phyloP scores from a whole-genome alignment of 1,140 invertebrate genomes.

The Caenorhabditis latens region DNA sequence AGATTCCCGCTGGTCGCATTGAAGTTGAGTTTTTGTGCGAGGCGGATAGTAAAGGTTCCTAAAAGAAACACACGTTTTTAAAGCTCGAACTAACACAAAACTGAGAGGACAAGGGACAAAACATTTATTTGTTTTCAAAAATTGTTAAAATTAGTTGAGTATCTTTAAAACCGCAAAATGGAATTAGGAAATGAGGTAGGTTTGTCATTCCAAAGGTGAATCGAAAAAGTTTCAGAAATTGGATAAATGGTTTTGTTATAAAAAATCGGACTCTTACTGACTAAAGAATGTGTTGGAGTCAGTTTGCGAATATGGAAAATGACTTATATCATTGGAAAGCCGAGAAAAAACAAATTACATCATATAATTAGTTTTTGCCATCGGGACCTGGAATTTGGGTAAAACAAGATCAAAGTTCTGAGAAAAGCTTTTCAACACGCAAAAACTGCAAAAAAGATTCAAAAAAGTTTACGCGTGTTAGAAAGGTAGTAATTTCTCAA shows the following conservation, averaged over 20 bases:
- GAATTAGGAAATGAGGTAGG: slow-evolving; percentile 19
- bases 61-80: slow-evolving; percentile 48
- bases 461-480: too few relatives aligned
- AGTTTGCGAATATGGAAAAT: too few relatives aligned
- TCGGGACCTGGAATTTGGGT: too few relatives aligned
- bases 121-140: background rate
- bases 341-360: too few relatives aligned
- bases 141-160: background rate
- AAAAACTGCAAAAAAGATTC: too few relatives aligned
- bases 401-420: too few relatives aligned
- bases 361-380: too few relatives aligned
- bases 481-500: too few relatives aligned
- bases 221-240: background rate
- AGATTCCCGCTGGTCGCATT: slow-evolving; percentile 71
- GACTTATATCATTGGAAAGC: too few relatives aligned
- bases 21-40: slow-evolving; percentile 73
- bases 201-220: slow-evolving; percentile 38
- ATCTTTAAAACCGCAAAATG: background rate
- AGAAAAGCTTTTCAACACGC: too few relatives aligned
- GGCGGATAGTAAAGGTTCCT: slow-evolving; percentile 74
- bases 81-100: background rate
- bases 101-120: slow-evolving; percentile 26
- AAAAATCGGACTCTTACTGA: too few relatives aligned
- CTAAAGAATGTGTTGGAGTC: too few relatives aligned
- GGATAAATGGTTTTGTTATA: background rate